Evolutionary conservation across 2,797 vertebrate species (phyloP).

Genomic region (Picus viridis): DNA sequence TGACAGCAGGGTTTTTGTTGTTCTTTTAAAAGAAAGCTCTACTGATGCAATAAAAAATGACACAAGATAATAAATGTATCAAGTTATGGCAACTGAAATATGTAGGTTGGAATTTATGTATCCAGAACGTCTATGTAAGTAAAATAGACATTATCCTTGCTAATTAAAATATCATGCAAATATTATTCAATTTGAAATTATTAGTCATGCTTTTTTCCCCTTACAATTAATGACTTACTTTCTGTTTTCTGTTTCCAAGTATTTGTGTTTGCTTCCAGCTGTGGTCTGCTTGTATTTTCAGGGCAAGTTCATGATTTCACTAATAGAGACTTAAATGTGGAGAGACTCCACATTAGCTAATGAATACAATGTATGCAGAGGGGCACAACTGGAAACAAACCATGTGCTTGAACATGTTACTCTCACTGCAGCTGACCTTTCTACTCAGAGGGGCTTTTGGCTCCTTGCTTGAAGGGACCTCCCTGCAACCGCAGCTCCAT

Average conservation of each 20-base stretch:
- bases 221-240: slow-evolving; percentile 53
- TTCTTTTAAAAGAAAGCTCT: not conserved
- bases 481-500: not conserved
- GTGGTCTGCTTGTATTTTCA: not conserved
- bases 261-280: slow-evolving; percentile 43
- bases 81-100: slow-evolving; percentile 79
- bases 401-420: not conserved
- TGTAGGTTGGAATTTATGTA: slow-evolving; percentile 79
- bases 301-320: not conserved
- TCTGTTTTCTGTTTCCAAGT: slow-evolving; percentile 57
- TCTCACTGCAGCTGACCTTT: slow-evolving; percentile 46
- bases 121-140: slow-evolving; percentile 70
- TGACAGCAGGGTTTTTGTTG: not conserved
- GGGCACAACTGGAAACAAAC: not conserved
- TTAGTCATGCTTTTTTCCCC: slow-evolving; percentile 61
- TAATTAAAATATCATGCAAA: slow-evolving; percentile 74
- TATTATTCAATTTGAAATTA: slow-evolving; percentile 73
- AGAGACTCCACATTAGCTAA: not conserved
- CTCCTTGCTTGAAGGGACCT: not conserved
- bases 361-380: not conserved
- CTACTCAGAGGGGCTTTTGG: not conserved
- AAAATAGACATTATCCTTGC: slow-evolving; percentile 75
- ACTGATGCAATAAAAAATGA: slow-evolving; percentile 75
- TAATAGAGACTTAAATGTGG: not conserved
- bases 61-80: slow-evolving; percentile 74